Evolutionary conservation across 2,113 vertebrate genomes (phyloP).

Genomic region (Speoplatyrhinus poulsoni): DNA sequence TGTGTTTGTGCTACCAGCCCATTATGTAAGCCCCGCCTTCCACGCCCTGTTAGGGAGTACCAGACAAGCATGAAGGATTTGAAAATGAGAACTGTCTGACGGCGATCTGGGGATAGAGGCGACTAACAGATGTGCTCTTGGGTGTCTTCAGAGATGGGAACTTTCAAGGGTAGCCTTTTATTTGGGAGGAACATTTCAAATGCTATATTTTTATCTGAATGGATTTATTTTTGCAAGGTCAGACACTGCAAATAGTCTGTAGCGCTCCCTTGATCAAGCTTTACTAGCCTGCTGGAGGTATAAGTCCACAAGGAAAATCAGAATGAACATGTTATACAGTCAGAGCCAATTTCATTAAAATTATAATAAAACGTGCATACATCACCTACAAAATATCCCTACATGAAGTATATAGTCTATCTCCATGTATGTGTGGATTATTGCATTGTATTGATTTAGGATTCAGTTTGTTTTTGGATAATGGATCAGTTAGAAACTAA

Average conservation of each 20-base stretch:
- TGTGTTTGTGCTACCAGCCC: conserved; percentile 45
- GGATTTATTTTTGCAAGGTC: not conserved
- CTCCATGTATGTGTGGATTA: not conserved
- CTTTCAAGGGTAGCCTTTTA: not conserved
- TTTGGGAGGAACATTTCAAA: not conserved
- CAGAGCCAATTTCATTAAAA: not conserved
- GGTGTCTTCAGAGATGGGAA: not conserved
- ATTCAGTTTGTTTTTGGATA: not conserved
- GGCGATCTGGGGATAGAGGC: conserved; percentile 4
- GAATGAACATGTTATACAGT: not conserved
- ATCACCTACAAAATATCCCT: not conserved
- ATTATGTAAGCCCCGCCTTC: conserved; percentile 7
- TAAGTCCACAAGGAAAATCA: not conserved
- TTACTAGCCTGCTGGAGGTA: not conserved
- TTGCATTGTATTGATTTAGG: not conserved
- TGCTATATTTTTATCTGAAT: not conserved
- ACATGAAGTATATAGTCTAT: too few relatives aligned
- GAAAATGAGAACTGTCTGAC: conserved; percentile 13
- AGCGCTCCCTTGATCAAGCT: not conserved
- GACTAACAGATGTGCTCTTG: not conserved
- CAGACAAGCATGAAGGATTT: conserved; percentile 38
- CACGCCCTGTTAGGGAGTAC: conserved; percentile 11
- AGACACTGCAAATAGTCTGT: not conserved
- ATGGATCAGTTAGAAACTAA: not conserved
- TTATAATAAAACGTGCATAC: not conserved